Evolutionary conservation across 92 coral and sea anemone genomes (phyloP), one percentile per base, ranked within the genome.

Genomic region (Parazoanthus swiftii): DNA sequence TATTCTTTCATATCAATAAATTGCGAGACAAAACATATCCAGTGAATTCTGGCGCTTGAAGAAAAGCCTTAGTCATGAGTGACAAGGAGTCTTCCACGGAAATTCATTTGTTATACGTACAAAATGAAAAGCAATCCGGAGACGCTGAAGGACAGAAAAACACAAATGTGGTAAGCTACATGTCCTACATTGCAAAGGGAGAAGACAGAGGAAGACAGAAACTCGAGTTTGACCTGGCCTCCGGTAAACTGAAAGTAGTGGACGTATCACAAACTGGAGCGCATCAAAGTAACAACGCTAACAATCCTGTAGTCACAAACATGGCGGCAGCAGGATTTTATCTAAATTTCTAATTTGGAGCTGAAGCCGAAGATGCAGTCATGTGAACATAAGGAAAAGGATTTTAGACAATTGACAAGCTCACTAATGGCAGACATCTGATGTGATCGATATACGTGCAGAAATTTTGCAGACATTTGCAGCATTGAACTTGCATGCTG

Each of bases 211-310:
- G 74, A 3, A 81, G 59, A 8, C 54, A 65, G 36, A 65, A 20
- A 65, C 74, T 81, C 35, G 85, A 65, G 35, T 81, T 81, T 65
- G 85, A 81, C 29, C 33, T 81, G 75, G 85, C 56, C 7, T 38
- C 85, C 10, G 85, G 85, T 38, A 81, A 81, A 81, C 54, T 81
- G 44, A 29, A 13, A 33, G 73, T 81, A 4, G 21, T n/a, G 51
- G 36, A 67, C 0, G 50, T 21, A 36, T n/a, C 36, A 8, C 56
- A 23, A 77, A 16, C 37, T 26, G 18, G 65, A 81, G 35, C 33
- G 50, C n/a, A 38, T 6, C 74, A 65, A 67, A 37, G 81, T 38
- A 42, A 51, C 29, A 20, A 54, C 9, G 3, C 81, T 43, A 56
- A 23, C 6, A 77, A 77, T 44, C 25, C 59, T 4, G 81, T 44